Base-by-base conservation (phyloP, 2,888 invertebrate genomes). In the Notodonta dromedarius region DNA sequence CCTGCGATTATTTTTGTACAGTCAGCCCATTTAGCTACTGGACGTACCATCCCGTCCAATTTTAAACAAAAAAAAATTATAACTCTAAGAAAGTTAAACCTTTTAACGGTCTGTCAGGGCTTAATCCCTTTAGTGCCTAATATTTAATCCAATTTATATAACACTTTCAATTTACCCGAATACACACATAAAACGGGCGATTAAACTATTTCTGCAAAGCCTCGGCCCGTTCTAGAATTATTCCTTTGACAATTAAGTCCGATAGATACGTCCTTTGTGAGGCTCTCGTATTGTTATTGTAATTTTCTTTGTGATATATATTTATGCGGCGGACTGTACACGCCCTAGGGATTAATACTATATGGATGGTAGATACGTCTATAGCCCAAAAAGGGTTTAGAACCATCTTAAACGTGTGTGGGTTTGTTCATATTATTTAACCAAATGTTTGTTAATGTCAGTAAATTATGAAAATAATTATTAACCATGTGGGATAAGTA, bases 301-400 rank as follows among this genome's bases (percentile, higher is more conserved):
- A 72, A 75, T 72, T 70, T 73, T 70, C 66, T 66, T 74, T 73
- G 73, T 73, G 65, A 62, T 67, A 66, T 63, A 67, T 60, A 56
- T 67, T 65, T 62, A 67, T 74, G 66, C 61, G 61, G 46, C 53
- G 44, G 64, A 57, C 62, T 56, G 46, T 56, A 65, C 53, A 53
- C 68, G 66, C 76, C 66, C 63, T 53, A 39, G 73, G 66, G 74
- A 74, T 73, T 74, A 66, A 51, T 52, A 60, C 62, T 59, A 60
- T 9, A 46, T 60, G 5, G 48, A 57, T 58, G 50, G 52, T 50
- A 12, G 48, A 14, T 16, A 8, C 52, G 51, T 51, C 7, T 14
- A 8, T 51, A 8, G 16, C 7, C 4, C 8, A 51, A 24, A 6
- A 48, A 11, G 14, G 14, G 48, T 4, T 48, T n/a, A 48, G 11